Evolutionary conservation across 2,888 invertebrate genomes (phyloP), one percentile per base, ranked within the genome.

Genomic region (Macrosiphum euphorbiae): DNA sequence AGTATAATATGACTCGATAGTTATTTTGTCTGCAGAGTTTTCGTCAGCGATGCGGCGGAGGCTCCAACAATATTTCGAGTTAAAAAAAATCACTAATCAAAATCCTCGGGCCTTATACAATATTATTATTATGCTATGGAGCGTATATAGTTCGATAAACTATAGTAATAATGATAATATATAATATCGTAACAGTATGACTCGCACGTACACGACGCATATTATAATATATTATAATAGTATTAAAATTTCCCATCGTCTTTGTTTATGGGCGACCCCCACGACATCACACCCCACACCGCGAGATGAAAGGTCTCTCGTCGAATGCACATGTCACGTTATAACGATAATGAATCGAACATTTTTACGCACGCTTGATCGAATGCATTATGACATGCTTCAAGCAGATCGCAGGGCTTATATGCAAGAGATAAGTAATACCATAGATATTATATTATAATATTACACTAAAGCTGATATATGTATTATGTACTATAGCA

Each of bases 281-380:
- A 11, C 35, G 8, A 78, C 35, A 78, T 78, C 78, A 35, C 90
- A 35, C 50, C 90, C 50, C 26, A 13, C 20, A 26, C 78, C 52
- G 52, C 88, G 52, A 47, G 41, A 91, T 84, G 35, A 91, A 44
- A 91, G 84, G 84, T 41, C 84, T 52, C 78, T 55, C 41, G 84
- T 41, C 52, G 84, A 78, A 84, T 41, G 90, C 84, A 91, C 90
- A 90, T n/a, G 84, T 91, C 91, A 84, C 52, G 24, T 90, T 41
- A 4, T 78, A 78, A 35, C 35, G 28, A 41, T 84, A 91, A 84
- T 52, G 91, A 91, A 91, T 55, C 84, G 52, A 35, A 44, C 52
- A 41, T 52, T 84, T 52, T 50, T 78, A 20, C 78, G 78, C 55
- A 44, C 89, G 44, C 44, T 89, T 28, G 58, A 89, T 89, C 13